Conservation (phyloP, 2,888 invertebrate species). For the Macrophya annulata region DNA sequence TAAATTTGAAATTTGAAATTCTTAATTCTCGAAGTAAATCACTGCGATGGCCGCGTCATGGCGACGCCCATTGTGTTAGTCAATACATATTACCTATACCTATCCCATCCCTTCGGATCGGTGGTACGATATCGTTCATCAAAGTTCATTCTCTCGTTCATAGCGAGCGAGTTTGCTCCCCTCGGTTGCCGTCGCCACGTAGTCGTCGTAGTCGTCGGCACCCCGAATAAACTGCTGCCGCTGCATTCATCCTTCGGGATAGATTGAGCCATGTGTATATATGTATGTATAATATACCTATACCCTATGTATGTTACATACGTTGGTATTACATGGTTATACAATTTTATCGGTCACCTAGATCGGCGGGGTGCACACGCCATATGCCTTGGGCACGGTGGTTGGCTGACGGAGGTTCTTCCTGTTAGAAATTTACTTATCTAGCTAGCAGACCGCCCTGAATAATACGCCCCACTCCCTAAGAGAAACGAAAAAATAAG, state of each 20-base stretch:
- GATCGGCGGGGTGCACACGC: constrained; percentile 53
- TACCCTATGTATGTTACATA: background rate
- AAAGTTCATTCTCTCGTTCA: constrained; percentile 38
- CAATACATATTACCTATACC: constrained; percentile 37
- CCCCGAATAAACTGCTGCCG: constrained; percentile 50
- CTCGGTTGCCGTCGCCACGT: background rate
- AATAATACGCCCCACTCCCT: constrained; percentile 53
- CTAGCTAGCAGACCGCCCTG: constrained; percentile 39
- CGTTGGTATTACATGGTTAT: constrained; percentile 48
- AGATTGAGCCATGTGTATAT: constrained; percentile 48
- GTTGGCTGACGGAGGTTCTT: constrained; percentile 45
- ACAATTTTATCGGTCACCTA: constrained; percentile 51
- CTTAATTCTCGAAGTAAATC: constrained; percentile 32
- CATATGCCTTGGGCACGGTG: constrained; percentile 51
- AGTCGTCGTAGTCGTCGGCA: background rate
- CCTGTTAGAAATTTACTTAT: constrained; percentile 53
- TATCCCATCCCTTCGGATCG: constrained; percentile 49
- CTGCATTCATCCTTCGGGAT: constrained; percentile 50
- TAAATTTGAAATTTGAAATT: background rate
- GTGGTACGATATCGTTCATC: constrained; percentile 50
- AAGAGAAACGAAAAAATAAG: no score
- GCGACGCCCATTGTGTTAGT: constrained; percentile 33
- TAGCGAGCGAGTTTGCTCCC: constrained; percentile 11
- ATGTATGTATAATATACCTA: background rate
- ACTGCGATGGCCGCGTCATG: constrained; percentile 18